These are phyloP conservation scores for Calameuta pallipes DNA, from an alignment of 2,888 invertebrate genomes.

Conservation along the genomic window DNA sequence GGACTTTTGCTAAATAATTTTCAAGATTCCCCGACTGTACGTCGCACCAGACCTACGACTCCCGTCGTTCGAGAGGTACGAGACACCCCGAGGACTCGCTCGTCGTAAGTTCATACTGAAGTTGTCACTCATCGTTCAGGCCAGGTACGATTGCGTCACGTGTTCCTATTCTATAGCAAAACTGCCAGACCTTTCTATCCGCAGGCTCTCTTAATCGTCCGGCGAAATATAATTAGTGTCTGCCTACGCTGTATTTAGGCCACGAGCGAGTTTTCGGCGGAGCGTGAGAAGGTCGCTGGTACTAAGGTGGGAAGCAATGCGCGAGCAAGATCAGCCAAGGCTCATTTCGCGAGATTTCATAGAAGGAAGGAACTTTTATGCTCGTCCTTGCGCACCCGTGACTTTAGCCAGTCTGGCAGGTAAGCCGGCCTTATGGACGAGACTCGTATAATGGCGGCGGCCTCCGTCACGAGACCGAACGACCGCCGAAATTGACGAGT, in stretches of 20 bases:
- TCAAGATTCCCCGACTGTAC: not conserved
- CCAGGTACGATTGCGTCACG: not conserved
- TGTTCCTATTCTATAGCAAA: not conserved
- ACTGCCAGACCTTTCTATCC: slow-evolving; percentile 2
- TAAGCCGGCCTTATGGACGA: not conserved
- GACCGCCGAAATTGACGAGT: not conserved
- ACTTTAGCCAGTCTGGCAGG: not conserved
- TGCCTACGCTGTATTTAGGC: not conserved
- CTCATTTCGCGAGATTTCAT: not conserved
- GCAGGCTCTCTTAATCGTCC: not conserved
- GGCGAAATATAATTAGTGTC: slow-evolving; percentile 2
- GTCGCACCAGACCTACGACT: not conserved
- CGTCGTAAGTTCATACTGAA: not conserved
- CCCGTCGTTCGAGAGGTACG: not conserved
- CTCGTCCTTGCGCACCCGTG: not conserved
- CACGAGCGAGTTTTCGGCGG: not conserved
- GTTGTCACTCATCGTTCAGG: not conserved
- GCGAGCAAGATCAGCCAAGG: not conserved
- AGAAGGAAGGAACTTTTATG: not conserved
- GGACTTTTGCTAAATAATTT: not conserved
- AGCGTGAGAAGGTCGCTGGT: not conserved
- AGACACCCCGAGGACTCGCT: not conserved
- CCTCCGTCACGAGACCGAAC: not conserved
- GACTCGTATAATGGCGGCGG: not conserved
- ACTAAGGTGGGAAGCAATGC: not conserved